Evolutionary conservation across 2,888 invertebrate genomes (phyloP), one percentile per base, ranked within the genome.

Genomic region (Agriopis aurantiaria): DNA sequence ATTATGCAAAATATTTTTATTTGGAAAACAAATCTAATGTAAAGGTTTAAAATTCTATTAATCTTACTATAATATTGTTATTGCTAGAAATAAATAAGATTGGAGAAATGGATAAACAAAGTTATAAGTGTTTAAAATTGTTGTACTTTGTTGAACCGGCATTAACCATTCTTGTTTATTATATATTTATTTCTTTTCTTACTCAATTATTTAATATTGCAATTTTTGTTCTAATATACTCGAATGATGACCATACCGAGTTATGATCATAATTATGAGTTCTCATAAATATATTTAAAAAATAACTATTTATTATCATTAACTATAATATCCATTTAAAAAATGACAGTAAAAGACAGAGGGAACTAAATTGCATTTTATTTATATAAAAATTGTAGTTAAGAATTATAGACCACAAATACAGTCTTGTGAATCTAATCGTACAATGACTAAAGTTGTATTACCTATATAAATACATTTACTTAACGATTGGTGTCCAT

Each of bases 291-390:
- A 51, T 8, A 1, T 40, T 41, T 40, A 14, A 4, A 23, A 55
- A 14, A 12, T 4, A 23, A 8, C 5, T 5, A 5, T 11, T 23
- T 23, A 33, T 52, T 52, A 11, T 52, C 23, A 33, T 33, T 33
- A 52, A 52, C 5, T 4, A 52, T 23, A 9, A 52, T 14, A 48
- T 7, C 7, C n/a, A 48, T 12, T 4, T 48, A 14, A 9, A 14
- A 14, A 43, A 56, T 17, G 41, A 10, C 71, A 71, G 60, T 77
- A 85, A 86, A 87, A 87, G 87, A 87, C 86, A 86, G 77, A 77
- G 71, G 79, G 80, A 82, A 85, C 82, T 84, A 84, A 80, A 83
- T 83, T 83, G 87, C 87, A 87, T 87, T 87, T 87, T 82, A 87
- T 87, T 86, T 82, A 51, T 57, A 53, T 52, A 57, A 52, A 58